These are phyloP conservation scores for Amblyraja radiata DNA, from an alignment of 2,797 vertebrate species.

Conservation along the genomic window DNA sequence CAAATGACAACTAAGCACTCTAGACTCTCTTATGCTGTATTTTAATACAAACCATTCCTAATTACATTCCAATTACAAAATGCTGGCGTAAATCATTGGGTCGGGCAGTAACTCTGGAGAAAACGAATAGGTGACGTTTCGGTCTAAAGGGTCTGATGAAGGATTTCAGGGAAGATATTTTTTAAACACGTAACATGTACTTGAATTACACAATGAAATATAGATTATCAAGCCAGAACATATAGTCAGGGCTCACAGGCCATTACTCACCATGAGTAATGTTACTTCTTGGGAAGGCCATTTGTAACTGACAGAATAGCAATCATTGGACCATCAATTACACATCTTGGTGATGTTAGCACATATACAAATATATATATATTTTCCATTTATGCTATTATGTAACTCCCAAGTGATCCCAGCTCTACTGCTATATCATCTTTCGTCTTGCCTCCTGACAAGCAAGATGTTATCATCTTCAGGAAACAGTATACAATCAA, in stretches of 20 bases:
- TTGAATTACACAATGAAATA: neutral
- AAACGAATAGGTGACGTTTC: too few relatives aligned
- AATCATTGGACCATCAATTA: neutral
- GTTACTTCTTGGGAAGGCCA: neutral
- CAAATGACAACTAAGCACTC: too few relatives aligned
- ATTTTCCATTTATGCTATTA: neutral
- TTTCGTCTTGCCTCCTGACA: neutral
- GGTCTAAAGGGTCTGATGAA: too few relatives aligned
- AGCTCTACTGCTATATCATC: neutral
- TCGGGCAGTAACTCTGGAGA: too few relatives aligned
- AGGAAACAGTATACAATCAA: neutral
- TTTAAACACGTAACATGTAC: neutral
- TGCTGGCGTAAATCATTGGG: too few relatives aligned
- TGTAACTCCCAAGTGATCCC: neutral
- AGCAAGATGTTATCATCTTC: neutral
- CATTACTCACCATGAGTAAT: neutral
- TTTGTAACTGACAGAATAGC: neutral
- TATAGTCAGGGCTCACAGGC: neutral
- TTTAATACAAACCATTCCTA: too few relatives aligned
- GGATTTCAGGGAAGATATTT: neutral
- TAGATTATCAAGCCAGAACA: neutral
- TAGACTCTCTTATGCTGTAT: too few relatives aligned
- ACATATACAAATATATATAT: neutral
- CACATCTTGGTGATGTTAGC: neutral
- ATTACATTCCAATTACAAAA: too few relatives aligned